phyloP scores from a whole-genome alignment of 2,113 vertebrate species.

The Sialia sialis region DNA sequence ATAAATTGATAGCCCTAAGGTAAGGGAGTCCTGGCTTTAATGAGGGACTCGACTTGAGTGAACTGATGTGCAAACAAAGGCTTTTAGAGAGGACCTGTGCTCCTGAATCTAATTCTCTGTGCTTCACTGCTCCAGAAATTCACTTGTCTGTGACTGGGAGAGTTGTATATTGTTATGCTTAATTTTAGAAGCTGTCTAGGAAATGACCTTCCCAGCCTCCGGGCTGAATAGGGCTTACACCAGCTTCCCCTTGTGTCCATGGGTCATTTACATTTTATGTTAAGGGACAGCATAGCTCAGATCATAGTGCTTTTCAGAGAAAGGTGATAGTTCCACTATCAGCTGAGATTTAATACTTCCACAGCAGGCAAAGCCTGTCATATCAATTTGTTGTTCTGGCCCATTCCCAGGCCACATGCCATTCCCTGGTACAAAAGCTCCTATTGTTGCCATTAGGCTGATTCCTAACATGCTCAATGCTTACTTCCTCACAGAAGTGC shows the following conservation, averaged over 20 bases:
- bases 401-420: constrained; percentile 10
- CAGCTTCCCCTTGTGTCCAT: background rate
- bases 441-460: background rate
- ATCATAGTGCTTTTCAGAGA: background rate
- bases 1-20: background rate
- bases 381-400: constrained; percentile 23
- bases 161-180: background rate
- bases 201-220: background rate
- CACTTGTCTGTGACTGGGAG: background rate
- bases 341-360: constrained; percentile 49
- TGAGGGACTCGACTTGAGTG: background rate
- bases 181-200: background rate
- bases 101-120: background rate
- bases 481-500: background rate
- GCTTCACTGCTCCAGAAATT: background rate
- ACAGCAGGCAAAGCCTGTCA: background rate
- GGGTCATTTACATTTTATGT: background rate
- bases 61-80: background rate
- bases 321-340: constrained; percentile 11
- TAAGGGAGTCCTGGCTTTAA: background rate
- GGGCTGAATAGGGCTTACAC: background rate
- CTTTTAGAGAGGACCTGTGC: background rate
- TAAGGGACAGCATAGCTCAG: background rate
- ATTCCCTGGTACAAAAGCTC: background rate
- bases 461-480: background rate